phyloP scores from a whole-genome alignment of 2,113 vertebrate species.

The Capricornis sumatraensis region DNA sequence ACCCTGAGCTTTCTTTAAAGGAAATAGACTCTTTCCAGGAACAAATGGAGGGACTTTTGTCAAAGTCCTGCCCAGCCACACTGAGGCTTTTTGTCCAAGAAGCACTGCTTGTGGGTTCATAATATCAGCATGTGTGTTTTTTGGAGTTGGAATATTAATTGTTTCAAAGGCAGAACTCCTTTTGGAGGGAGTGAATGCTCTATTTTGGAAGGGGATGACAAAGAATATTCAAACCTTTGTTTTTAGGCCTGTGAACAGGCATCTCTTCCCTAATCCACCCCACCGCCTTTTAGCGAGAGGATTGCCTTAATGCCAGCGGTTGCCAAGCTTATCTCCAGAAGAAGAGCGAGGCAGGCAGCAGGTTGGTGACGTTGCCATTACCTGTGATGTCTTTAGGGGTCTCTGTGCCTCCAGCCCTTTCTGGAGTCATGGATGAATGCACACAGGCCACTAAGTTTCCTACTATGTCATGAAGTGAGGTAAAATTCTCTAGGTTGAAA shows the following conservation, averaged over 20 bases:
- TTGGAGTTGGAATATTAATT: background rate
- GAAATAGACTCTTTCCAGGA: fast-evolving
- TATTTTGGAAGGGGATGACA: background rate
- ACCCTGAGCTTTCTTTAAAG: fast-evolving
- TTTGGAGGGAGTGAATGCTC: too few species aligned
- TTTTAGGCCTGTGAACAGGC: constrained; percentile 76
- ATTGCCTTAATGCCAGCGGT: constrained; percentile 54
- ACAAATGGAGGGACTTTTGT: too few species aligned
- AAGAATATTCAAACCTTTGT: constrained; percentile 74
- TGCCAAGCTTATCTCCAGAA: constrained; percentile 50
- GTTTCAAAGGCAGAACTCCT: background rate
- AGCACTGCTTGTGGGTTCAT: fast-evolving
- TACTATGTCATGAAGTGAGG: constrained; percentile 84
- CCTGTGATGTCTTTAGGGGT: constrained; percentile 89
- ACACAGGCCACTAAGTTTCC: constrained; percentile 87
- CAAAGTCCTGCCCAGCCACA: fast-evolving
- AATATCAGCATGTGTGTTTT: background rate
- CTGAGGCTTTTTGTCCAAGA: background rate
- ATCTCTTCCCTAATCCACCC: constrained; percentile 58
- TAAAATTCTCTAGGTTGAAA: constrained; percentile 90
- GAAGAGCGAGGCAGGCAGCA: constrained; percentile 66
- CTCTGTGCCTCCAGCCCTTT: constrained; percentile 80
- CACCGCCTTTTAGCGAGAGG: constrained; percentile 25
- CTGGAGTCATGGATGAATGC: constrained; percentile 80
- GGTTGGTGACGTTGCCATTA: constrained; percentile 79